These are phyloP conservation scores for Dryomyza anilis DNA, from an alignment of 2,888 invertebrate genomes.

Conservation along the genomic window DNA sequence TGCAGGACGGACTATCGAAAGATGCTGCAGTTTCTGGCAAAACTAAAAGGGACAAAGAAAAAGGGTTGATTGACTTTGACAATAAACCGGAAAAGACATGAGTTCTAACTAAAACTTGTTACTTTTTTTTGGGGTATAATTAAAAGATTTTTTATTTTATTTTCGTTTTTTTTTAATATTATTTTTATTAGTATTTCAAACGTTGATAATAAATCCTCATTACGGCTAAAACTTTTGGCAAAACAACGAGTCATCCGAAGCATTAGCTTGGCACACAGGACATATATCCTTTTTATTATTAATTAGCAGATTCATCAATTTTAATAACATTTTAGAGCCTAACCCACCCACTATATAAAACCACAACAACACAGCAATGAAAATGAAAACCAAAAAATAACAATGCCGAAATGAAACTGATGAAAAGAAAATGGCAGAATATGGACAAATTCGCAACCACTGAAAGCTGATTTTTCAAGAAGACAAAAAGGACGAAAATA, in stretches of 20 bases:
- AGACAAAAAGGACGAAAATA: background rate
- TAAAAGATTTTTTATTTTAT: background rate
- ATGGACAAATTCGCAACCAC: too few relatives aligned
- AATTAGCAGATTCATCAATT: constrained; percentile 60
- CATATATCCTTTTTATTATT: constrained; percentile 40
- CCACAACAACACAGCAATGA: constrained; percentile 1
- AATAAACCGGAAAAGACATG: too few relatives aligned
- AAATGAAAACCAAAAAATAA: background rate
- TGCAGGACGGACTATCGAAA: too few relatives aligned
- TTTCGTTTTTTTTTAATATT: background rate
- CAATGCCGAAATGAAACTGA: background rate
- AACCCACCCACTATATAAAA: constrained; percentile 34
- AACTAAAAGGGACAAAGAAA: background rate
- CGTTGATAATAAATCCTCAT: background rate
- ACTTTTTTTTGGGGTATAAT: too few relatives aligned
- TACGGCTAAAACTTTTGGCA: background rate
- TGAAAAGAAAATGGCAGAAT: background rate
- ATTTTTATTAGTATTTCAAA: background rate
- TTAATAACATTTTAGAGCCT: constrained; percentile 52
- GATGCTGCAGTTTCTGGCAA: background rate
- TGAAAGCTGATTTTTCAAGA: too few relatives aligned
- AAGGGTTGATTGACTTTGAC: too few relatives aligned
- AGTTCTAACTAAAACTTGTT: too few relatives aligned
- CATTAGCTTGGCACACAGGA: constrained; percentile 11
- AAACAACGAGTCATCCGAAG: constrained; percentile 24